phyloP scores from a whole-genome alignment of 2,797 vertebrate genomes.

The Chaetophractus vellerosus region DNA sequence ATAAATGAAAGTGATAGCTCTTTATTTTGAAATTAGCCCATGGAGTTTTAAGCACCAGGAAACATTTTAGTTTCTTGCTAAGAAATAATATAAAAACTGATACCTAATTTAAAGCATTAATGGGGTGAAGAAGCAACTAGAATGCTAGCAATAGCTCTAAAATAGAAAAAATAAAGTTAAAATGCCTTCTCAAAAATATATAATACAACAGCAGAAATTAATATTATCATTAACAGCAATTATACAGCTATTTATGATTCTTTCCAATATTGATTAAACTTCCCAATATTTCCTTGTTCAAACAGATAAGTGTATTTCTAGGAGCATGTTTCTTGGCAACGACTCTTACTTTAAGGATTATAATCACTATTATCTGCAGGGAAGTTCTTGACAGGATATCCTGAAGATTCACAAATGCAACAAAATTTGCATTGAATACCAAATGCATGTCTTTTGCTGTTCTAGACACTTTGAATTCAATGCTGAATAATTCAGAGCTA shows the following conservation, averaged over 20 bases:
- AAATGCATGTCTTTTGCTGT: not conserved
- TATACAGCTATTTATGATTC: not conserved
- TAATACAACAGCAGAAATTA: not conserved
- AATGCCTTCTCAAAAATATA: not conserved
- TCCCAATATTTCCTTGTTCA: not conserved
- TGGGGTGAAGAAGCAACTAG: not conserved
- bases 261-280: not conserved
- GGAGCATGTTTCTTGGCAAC: not conserved
- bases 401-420: not conserved
- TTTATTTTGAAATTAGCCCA: not conserved
- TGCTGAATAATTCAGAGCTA: not conserved
- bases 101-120: not conserved
- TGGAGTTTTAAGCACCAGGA: not conserved
- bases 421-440: not conserved
- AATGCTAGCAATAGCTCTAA: not conserved
- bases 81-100: slow-evolving; percentile 16
- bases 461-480: not conserved
- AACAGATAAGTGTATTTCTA: not conserved
- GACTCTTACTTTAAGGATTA: not conserved
- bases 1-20: not conserved
- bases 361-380: not conserved
- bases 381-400: not conserved
- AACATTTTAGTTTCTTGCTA: not conserved
- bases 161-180: slow-evolving; percentile 1
- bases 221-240: not conserved